Conservation (phyloP, 2,113 vertebrate genomes). For the Hepsetus odoe region DNA sequence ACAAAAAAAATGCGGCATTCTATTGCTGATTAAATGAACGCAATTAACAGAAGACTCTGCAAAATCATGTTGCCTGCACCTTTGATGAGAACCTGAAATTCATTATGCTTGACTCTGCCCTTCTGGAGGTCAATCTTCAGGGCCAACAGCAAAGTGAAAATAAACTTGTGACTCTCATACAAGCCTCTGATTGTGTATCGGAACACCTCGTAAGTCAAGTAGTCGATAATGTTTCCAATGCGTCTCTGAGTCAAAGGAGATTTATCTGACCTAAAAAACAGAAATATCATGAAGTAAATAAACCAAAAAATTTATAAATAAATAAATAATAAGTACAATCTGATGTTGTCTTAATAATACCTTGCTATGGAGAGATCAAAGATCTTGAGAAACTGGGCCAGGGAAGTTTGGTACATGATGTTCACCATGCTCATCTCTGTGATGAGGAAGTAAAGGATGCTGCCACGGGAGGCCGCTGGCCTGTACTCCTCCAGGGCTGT, state of each 20-base stretch:
- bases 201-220: constrained; percentile 86
- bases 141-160: constrained; percentile 85
- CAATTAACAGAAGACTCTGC: no score
- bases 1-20: no score
- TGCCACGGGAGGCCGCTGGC: constrained; percentile 85
- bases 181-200: constrained; percentile 81
- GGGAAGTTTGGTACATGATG: constrained; percentile 90
- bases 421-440: constrained; percentile 91
- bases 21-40: no score
- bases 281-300: background rate
- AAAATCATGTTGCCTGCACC: constrained; percentile 75
- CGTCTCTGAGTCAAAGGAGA: constrained; percentile 82
- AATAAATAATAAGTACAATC: background rate
- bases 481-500: constrained; percentile 85
- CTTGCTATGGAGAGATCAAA: constrained; percentile 86
- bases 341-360: constrained; percentile 63
- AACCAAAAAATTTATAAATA: background rate
- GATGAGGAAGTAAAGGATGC: constrained; percentile 89
- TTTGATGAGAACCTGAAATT: constrained; percentile 88
- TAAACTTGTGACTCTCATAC: constrained; percentile 88
- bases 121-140: constrained; percentile 90
- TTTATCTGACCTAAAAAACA: constrained; percentile 77
- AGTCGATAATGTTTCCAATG: constrained; percentile 83
- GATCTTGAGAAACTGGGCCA: constrained; percentile 84
- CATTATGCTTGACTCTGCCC: constrained; percentile 76